phyloP scores from a whole-genome alignment of 2,797 vertebrate genomes.

The Cirrhinus molitorella region DNA sequence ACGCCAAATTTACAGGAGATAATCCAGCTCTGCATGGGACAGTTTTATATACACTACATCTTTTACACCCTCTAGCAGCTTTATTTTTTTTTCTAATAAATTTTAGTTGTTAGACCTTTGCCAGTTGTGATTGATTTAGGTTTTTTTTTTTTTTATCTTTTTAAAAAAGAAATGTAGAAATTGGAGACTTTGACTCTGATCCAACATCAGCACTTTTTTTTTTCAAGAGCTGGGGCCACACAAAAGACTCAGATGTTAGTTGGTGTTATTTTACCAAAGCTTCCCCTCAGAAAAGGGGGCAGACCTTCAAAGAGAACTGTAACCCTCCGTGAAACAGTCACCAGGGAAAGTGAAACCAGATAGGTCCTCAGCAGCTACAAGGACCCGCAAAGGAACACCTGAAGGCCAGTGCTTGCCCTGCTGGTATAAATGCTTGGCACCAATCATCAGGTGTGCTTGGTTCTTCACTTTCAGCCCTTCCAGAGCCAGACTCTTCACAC shows the following conservation, averaged over 20 bases:
- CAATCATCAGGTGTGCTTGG: not conserved
- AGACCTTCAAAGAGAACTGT: constrained; percentile 51
- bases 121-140: not conserved
- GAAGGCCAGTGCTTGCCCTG: constrained; percentile 8
- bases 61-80: not conserved
- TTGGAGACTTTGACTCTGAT: not conserved
- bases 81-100: not conserved
- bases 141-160: not conserved
- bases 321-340: constrained; percentile 40
- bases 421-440: constrained; percentile 3
- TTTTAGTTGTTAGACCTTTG: not conserved
- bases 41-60: not conserved
- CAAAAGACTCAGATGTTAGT: constrained; percentile 65
- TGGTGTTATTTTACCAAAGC: constrained; percentile 74
- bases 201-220: constrained; percentile 30
- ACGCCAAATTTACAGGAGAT: not conserved
- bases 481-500: not conserved
- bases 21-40: not conserved
- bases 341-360: constrained; percentile 53
- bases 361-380: constrained; percentile 19
- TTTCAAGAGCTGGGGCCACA: constrained; percentile 57
- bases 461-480: not conserved
- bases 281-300: constrained; percentile 51
- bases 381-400: constrained; percentile 27
- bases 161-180: constrained; percentile 12